phyloP scores from a whole-genome alignment of 2,888 invertebrate species.

The Rugalucina vietnamica region DNA sequence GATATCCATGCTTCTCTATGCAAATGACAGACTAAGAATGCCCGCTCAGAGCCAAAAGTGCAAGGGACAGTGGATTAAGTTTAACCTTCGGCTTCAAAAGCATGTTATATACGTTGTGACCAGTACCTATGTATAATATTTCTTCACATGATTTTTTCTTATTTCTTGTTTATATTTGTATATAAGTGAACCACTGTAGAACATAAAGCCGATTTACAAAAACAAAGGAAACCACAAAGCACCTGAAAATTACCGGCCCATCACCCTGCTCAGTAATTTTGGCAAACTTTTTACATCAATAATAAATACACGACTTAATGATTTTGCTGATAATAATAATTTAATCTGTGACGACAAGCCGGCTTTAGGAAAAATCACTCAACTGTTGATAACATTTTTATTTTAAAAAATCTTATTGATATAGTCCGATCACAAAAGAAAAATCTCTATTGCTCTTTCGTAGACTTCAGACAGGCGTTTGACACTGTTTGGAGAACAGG shows the following conservation, averaged over 20 bases:
- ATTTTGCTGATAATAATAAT: not conserved
- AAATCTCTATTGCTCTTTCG: conserved; percentile 21
- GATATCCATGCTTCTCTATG: too few relatives aligned
- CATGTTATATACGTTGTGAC: too few relatives aligned
- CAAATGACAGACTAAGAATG: too few relatives aligned
- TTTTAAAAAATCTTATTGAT: conserved; percentile 4
- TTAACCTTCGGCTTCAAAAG: too few relatives aligned
- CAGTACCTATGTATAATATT: too few relatives aligned
- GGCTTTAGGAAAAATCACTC: conserved; percentile 2
- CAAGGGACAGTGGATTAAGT: too few relatives aligned
- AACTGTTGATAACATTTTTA: conserved; percentile 2
- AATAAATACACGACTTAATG: not conserved
- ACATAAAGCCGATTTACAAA: not conserved
- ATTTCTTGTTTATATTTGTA: too few relatives aligned
- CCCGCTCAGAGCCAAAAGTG: too few relatives aligned
- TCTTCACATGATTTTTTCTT: too few relatives aligned
- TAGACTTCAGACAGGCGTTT: conserved; percentile 33
- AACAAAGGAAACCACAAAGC: not conserved
- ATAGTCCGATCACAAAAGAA: conserved; percentile 14
- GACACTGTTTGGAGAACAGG: conserved; percentile 24
- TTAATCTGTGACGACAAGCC: not conserved
- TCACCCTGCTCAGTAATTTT: not conserved
- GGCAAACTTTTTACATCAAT: conserved; percentile 3
- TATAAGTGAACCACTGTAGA: too few relatives aligned
- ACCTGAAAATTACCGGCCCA: not conserved